phyloP scores from a whole-genome alignment of 2,797 vertebrate genomes.

The Psittacula derbiana region DNA sequence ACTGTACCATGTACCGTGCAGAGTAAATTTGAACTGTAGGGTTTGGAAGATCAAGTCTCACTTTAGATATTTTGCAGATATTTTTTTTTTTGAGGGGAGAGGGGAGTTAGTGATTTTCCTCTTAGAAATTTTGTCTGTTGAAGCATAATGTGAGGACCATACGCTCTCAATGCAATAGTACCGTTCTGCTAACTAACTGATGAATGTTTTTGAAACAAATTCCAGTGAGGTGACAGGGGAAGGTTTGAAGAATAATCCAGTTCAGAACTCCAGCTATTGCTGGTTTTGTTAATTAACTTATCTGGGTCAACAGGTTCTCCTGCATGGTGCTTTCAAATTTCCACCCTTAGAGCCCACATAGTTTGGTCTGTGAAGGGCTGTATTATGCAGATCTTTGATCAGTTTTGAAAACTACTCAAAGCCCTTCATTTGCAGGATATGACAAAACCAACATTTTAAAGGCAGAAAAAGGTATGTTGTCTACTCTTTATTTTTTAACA shows the following conservation, averaged over 20 bases:
- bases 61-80: neutral
- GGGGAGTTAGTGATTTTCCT: neutral
- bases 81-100: neutral
- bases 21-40: neutral
- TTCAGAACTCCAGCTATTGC: neutral
- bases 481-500: neutral
- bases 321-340: constrained; percentile 24
- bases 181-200: neutral
- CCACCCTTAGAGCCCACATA: neutral
- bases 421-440: neutral
- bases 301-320: constrained; percentile 48
- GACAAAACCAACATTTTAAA: neutral
- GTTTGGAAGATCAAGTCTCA: neutral
- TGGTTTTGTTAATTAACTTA: constrained; percentile 39
- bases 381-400: constrained; percentile 10
- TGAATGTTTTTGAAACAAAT: neutral
- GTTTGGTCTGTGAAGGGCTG: neutral
- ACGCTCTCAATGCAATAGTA: neutral
- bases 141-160: neutral
- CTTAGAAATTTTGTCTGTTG: neutral
- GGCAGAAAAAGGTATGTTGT: neutral
- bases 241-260: neutral
- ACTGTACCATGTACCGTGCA: neutral
- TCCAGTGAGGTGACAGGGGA: neutral
- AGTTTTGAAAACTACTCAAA: neutral